These are phyloP conservation scores for Torymus texanus DNA, from an alignment of 2,888 invertebrate genomes.

Conservation along the genomic window DNA sequence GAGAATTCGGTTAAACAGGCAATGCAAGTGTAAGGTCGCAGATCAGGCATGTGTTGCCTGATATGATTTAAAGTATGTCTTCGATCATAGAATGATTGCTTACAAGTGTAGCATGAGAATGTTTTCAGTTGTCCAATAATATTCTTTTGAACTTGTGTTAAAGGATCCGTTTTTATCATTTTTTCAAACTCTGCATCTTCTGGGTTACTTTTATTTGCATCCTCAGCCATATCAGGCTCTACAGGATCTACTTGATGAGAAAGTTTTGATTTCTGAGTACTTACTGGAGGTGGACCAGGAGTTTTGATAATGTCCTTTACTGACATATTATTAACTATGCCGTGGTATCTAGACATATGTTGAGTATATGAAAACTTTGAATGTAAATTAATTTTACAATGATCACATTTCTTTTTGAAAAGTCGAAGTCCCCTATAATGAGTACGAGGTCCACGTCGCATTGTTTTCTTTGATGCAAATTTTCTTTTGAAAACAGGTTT, in stretches of 20 bases:
- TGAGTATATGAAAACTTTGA: constrained; percentile 68
- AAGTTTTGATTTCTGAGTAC: constrained; percentile 45
- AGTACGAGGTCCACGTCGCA: constrained; percentile 66
- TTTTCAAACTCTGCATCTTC: constrained; percentile 58
- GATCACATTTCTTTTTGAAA: constrained; percentile 68
- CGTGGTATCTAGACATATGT: constrained; percentile 71
- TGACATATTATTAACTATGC: constrained; percentile 37
- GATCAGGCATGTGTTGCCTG: constrained; percentile 71
- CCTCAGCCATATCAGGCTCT: constrained; percentile 12
- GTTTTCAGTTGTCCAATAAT: constrained; percentile 73
- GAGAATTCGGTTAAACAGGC: constrained; percentile 72
- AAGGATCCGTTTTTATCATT: constrained; percentile 58
- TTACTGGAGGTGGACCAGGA: background rate
- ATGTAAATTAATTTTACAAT: constrained; percentile 70
- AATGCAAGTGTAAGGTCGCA: constrained; percentile 71
- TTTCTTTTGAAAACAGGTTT: constrained; percentile 53
- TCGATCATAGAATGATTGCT: constrained; percentile 67
- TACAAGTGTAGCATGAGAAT: constrained; percentile 71
- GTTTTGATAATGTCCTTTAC: constrained; percentile 2
- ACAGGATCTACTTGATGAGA: constrained; percentile 21
- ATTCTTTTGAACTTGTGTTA: constrained; percentile 71
- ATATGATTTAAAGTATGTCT: constrained; percentile 71
- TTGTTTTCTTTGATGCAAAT: constrained; percentile 61
- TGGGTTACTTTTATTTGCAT: constrained; percentile 42
- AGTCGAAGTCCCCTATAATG: constrained; percentile 67